Evolutionary conservation across 2,797 vertebrate genomes (phyloP).

Genomic region (Microtus californicus): DNA sequence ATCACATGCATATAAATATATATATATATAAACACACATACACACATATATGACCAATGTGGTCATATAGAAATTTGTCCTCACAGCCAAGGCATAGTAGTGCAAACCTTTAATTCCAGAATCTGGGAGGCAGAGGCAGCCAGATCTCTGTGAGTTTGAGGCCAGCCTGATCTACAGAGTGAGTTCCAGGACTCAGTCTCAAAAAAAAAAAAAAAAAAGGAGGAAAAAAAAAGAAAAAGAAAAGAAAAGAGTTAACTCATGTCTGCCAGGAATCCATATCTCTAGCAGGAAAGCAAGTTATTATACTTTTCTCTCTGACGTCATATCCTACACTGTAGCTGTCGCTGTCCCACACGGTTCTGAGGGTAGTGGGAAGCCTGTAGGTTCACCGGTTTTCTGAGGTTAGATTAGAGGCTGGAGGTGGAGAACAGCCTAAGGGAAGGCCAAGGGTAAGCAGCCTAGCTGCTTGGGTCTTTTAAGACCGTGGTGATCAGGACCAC

Average conservation of each 20-base stretch:
- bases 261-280: no score
- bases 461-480: neutral
- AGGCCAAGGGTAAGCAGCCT: neutral
- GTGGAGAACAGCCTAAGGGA: neutral
- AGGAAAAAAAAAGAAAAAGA: neutral
- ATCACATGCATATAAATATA: neutral
- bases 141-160: neutral
- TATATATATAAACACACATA: neutral
- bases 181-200: neutral
- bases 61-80: neutral
- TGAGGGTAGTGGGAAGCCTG: neutral
- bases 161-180: neutral
- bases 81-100: neutral
- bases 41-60: neutral
- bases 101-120: neutral
- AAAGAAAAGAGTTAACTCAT: neutral
- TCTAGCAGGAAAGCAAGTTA: neutral
- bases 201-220: neutral
- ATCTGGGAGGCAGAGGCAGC: neutral
- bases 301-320: neutral
- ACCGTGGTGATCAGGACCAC: neutral
- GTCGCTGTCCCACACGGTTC: no score
- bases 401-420: neutral
- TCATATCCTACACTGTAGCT: neutral
- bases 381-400: neutral